Evolutionary conservation across 2,888 invertebrate species (phyloP), one percentile per base, ranked within the genome.

Genomic region (Cephus runcator): DNA sequence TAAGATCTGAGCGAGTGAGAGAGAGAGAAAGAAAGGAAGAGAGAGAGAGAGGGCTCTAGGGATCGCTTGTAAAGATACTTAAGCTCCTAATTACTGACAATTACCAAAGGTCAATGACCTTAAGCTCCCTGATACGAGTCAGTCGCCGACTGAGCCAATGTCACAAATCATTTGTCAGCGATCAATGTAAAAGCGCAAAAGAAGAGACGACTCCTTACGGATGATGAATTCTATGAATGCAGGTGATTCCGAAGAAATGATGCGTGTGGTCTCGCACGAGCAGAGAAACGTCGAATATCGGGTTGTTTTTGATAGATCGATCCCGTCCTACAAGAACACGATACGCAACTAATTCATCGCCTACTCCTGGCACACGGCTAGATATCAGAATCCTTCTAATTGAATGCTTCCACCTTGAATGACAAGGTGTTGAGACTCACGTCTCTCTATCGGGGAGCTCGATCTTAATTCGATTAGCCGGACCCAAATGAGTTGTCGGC

Each of bases 391-490:
- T 73, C 77, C 34, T 75, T 76, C 76, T 82, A 83, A 83, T 83
- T 81, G 83, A 83, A 82, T 79, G 79, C 79, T 77, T 78, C 81
- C 69, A 76, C 56, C 73, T 75, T 76, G 80, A 82, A 79, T 82
- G 83, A 83, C 83, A 82, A 82, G 83, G 82, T 81, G 82, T 81
- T 81, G 83, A 84, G 82, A 77, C 81, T 82, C 79, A 76, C 82
- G 83, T 83, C 83, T 83, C 82, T 79, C 77, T 83, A 83, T 83
- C 83, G 77, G 76, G 73, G 69, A 80, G 73, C 76, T 80, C 79
- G 83, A 84, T 84, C 84, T 84, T 82, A 82, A 84, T 84, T 84
- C 82, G 83, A 84, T 84, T 81, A 79, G 80, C 80, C 83, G 80
- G 77, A 75, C 69, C 79, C 71, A 71, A 71, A 71, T 71, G 71